Evolutionary conservation across 1,140 invertebrate species (phyloP).

Genomic region (Drosophila bocki): DNA sequence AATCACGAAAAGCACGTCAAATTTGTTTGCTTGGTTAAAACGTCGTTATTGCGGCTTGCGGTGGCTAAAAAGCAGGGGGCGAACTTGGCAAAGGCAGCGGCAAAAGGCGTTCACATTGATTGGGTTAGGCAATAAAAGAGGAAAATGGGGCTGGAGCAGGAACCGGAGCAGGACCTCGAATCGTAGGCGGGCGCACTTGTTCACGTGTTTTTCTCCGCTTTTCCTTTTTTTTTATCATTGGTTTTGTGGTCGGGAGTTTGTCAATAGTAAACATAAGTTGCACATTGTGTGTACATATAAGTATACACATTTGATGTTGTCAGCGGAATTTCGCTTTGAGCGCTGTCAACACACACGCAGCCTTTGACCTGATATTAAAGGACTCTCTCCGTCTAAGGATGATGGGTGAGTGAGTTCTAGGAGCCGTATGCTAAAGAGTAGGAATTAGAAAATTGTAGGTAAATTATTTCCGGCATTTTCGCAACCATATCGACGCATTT

Average conservation of each 20-base stretch:
- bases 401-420: conserved; percentile 1
- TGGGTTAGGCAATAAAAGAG: conserved; percentile 78
- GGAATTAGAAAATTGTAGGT: conserved; percentile 38
- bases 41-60: conserved; percentile 77
- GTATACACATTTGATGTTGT: conserved; percentile 66
- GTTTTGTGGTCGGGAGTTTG: conserved; percentile 43
- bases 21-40: conserved; percentile 83
- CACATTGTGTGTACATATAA: conserved; percentile 49
- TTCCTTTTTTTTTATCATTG: neutral
- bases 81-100: conserved; percentile 34
- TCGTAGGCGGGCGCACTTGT: conserved; percentile 41
- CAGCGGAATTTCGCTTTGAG: conserved; percentile 63
- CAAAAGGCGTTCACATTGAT: conserved; percentile 73
- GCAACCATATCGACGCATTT: too few relatives aligned
- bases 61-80: conserved; percentile 13
- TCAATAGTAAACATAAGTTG: conserved; percentile 84
- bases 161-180: conserved; percentile 10
- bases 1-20: conserved; percentile 85
- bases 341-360: conserved; percentile 64
- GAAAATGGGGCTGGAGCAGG: conserved; percentile 11
- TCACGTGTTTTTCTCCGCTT: conserved; percentile 31
- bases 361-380: conserved; percentile 49
- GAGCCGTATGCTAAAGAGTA: conserved; percentile 16
- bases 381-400: neutral
- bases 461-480: conserved; percentile 30